Evolutionary conservation across 2,797 vertebrate genomes (phyloP).

Genomic region (Eutrigla gurnardus): DNA sequence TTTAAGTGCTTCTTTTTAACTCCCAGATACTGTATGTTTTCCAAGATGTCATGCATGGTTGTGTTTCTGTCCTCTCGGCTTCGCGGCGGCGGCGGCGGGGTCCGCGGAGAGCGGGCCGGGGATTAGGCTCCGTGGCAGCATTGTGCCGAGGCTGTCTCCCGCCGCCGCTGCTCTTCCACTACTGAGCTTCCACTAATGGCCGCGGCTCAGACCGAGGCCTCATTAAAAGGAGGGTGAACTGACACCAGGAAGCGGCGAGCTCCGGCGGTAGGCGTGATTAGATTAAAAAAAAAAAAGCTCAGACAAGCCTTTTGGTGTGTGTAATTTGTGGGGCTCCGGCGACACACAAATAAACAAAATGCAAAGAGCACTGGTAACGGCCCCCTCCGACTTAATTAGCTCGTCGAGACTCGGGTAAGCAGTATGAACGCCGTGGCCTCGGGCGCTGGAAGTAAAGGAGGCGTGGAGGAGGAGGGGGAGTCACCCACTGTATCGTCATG

Average conservation of each 20-base stretch:
- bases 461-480: constrained; percentile 3
- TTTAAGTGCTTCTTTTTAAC: constrained; percentile 60
- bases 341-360: constrained; percentile 82
- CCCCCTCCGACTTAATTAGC: constrained; percentile 78
- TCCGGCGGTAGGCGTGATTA: constrained; percentile 72
- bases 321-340: constrained; percentile 75
- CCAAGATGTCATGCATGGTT: constrained; percentile 73
- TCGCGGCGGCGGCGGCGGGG: constrained; percentile 47
- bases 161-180: constrained; percentile 65
- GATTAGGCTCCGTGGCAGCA: constrained; percentile 73
- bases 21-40: constrained; percentile 60
- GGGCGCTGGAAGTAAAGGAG: constrained; percentile 53
- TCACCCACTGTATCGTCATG: constrained; percentile 39
- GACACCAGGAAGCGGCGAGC: constrained; percentile 74
- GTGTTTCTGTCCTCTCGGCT: constrained; percentile 43
- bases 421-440: constrained; percentile 62
- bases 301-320: constrained; percentile 79
- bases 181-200: constrained; percentile 81
- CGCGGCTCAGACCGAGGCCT: constrained; percentile 72
- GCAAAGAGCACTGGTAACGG: constrained; percentile 74
- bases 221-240: constrained; percentile 75
- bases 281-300: constrained; percentile 75
- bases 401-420: constrained; percentile 74
- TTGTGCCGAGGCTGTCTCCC: constrained; percentile 61
- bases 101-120: constrained; percentile 61